Evolutionary conservation across 2,888 invertebrate species (phyloP).

Genomic region (Pogonocherus hispidulus): DNA sequence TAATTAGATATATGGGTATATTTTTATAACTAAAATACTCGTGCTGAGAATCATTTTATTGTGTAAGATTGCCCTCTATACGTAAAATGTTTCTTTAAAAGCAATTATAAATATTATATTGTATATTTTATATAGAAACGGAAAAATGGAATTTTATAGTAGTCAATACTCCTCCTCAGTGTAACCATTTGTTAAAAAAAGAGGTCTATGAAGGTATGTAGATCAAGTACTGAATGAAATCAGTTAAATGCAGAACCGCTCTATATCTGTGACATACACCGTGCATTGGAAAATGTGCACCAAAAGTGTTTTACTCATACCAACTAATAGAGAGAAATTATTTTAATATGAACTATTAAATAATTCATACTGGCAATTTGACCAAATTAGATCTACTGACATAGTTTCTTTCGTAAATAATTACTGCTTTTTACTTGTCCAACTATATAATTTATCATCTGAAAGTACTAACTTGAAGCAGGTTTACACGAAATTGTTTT

Average conservation of each 20-base stretch:
- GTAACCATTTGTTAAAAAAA: no score
- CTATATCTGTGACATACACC: no score
- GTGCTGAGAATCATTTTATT: neutral
- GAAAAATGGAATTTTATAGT: no score
- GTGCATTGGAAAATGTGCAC: no score
- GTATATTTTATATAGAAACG: no score
- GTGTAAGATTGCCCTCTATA: no score
- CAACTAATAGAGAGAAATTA: constrained; percentile 4
- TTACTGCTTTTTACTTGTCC: neutral
- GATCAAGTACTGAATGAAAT: no score
- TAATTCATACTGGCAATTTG: neutral
- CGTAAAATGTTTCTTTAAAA: no score
- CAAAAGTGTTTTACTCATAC: neutral
- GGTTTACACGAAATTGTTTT: neutral
- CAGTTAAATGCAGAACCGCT: no score
- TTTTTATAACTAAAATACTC: neutral
- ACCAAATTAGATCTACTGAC: constrained; percentile 9
- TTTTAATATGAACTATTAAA: neutral
- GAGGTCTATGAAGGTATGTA: no score
- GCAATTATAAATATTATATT: no score
- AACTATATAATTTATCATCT: neutral
- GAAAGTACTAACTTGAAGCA: neutral
- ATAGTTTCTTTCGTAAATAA: constrained; percentile 6
- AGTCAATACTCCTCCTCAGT: no score
- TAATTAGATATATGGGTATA: neutral